Evolutionary conservation across 1,140 invertebrate species (phyloP).

Genomic region (Patella vulgata): DNA sequence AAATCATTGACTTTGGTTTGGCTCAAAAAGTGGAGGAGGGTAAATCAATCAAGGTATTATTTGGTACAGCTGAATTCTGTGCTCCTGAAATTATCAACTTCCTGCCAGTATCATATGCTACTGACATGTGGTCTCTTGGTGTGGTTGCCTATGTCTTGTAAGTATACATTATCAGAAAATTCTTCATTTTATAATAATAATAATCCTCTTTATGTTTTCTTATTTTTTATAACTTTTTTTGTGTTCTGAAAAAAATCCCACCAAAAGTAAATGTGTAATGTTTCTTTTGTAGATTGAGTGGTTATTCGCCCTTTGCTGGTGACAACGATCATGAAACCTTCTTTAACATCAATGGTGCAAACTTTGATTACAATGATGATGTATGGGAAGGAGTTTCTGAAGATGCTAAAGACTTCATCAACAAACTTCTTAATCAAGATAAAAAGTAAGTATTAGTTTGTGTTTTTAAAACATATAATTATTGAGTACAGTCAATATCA

Average conservation of each 20-base stretch:
- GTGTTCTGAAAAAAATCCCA: too few relatives aligned
- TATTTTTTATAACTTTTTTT: conserved; percentile 6
- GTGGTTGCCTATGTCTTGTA: conserved; percentile 96
- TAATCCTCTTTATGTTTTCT: too few relatives aligned
- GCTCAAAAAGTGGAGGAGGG: conserved; percentile 97
- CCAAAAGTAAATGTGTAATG: too few relatives aligned
- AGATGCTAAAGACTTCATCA: conserved; percentile 98
- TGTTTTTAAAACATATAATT: background rate
- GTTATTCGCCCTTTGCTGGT: conserved; percentile 97
- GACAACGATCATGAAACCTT: conserved; percentile 98
- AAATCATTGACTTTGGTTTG: conserved; percentile 98
- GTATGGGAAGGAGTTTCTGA: conserved; percentile 90
- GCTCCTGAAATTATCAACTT: conserved; percentile 98
- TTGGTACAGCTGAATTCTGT: conserved; percentile 97
- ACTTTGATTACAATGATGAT: conserved; percentile 97
- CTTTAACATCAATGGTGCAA: conserved; percentile 96
- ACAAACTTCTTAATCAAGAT: conserved; percentile 88
- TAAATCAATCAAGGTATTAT: conserved; percentile 97
- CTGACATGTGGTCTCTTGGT: conserved; percentile 99
- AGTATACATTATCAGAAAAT: conserved; percentile 72
- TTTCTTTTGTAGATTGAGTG: conserved; percentile 87
- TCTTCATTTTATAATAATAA: background rate
- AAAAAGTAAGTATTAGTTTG: conserved; percentile 87
- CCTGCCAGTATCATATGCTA: conserved; percentile 99
- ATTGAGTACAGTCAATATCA: too few relatives aligned